Conservation (phyloP, 1,140 invertebrate species). For the Ganaspis sp. region DNA sequence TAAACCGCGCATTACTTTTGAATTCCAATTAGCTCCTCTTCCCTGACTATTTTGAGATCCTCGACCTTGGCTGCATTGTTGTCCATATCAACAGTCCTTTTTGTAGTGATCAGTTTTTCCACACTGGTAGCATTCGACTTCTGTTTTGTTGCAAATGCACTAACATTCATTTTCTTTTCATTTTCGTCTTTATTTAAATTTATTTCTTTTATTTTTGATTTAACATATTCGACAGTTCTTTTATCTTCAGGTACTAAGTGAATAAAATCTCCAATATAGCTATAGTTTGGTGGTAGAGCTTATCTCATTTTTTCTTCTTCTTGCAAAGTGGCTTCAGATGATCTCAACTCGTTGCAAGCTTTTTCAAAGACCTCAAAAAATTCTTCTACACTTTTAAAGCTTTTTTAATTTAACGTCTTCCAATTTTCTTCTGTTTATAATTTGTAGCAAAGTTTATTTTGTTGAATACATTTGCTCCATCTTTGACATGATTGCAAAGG, state of each 20-base stretch:
- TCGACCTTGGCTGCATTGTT: too few species aligned
- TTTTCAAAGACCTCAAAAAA: constrained; percentile 65
- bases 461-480: constrained; percentile 31
- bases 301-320: too few species aligned
- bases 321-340: too few species aligned
- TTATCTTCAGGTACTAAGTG: constrained; percentile 42
- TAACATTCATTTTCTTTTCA: too few species aligned
- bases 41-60: too few species aligned
- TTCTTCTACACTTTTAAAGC: constrained; percentile 55
- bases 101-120: constrained; percentile 39
- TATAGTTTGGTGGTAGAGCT: constrained; percentile 3
- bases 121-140: constrained; percentile 53
- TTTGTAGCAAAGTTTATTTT: constrained; percentile 24
- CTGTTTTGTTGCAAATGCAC: constrained; percentile 55
- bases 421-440: constrained; percentile 16
- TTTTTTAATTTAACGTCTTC: constrained; percentile 32
- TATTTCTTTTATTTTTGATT: constrained; percentile 62
- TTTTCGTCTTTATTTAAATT: too few species aligned
- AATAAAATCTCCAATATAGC: constrained; percentile 37
- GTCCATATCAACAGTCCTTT: neutral
- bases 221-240: neutral
- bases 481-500: constrained; percentile 21
- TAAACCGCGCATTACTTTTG: too few species aligned
- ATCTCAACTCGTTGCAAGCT: constrained; percentile 15
- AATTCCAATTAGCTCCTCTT: too few species aligned